Evolutionary conservation across 2,113 vertebrate species (phyloP), one percentile per base, ranked within the genome.

Genomic region (Atrichornis clamosus): DNA sequence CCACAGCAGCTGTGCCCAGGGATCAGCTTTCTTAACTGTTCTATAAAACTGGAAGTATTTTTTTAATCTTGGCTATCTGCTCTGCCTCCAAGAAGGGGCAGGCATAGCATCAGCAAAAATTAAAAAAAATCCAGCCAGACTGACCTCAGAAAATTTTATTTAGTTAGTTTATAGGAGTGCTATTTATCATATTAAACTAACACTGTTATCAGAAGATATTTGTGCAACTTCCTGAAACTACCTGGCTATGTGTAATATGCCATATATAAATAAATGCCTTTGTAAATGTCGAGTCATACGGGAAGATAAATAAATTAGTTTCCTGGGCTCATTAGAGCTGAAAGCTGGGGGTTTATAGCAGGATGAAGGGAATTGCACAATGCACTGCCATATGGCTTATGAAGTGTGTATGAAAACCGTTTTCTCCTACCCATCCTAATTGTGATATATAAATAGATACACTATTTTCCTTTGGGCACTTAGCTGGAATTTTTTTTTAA

Each of bases 341-440:
- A 90, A 94, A 89, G 89, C 49, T 60, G 30, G 21, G 8, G 15
- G 44, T 90, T 94, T 87, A 68, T 55, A 92, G 91, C 69, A 93
- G 69, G 77, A 95, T 84, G 77, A 72, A 70, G 47, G 64, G 64
- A 87, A 74, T 14, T 64, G 18, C 52, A 89, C 80, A 84, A 42
- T 59, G 42, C 64, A 60, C 37, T 89, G 92, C 86, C 88, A 86
- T 89, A 90, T 78, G 76, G 79, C 80, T 90, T 75, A 90, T 84
- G 69, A 95, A 95, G 84, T 64, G 76, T 88, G 68, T 75, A 86
- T 65, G 89, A 94, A 96, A 96, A 58, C 42, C 62, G 65, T 84
- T 93, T 87, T 92, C 76, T 89, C 62, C 92, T 89, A 78, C 52
- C 41, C 73, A 46, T 84, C 62, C 59, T 95, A 93, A 88, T 93